Percentiles rank a stretch among this genome's conserved stretches.
Evolutionary conservation across 2,797 vertebrate genomes (phyloP).

Genomic region (Hippopotamyrus pictus): DNA sequence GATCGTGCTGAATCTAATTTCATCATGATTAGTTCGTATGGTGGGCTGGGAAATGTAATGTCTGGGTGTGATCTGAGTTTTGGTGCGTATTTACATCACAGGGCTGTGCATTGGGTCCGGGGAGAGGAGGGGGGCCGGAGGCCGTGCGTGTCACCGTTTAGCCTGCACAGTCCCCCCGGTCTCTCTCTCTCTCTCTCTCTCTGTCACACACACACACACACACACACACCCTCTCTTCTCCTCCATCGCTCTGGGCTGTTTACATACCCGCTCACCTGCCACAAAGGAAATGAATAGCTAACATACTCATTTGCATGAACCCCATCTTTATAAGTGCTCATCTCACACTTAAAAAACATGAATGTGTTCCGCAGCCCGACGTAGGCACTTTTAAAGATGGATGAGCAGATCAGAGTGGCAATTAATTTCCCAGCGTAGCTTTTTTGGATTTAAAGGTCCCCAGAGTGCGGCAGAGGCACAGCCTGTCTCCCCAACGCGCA

Average conservation of each 20-base stretch:
- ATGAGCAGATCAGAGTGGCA: constrained; percentile 68
- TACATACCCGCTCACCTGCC: constrained; percentile 71
- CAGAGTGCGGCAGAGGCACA: constrained; percentile 59
- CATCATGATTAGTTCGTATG: constrained; percentile 97
- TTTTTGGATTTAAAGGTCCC: constrained; percentile 69
- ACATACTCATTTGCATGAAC: constrained; percentile 81
- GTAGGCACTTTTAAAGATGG: constrained; percentile 64
- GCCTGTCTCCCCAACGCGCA: constrained; percentile 57
- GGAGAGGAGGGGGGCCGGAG: constrained; percentile 69
- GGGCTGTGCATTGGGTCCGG: constrained; percentile 31
- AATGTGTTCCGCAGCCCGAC: constrained; percentile 27
- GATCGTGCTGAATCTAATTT: constrained; percentile 99
- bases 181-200: constrained; percentile 48
- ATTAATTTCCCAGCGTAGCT: constrained; percentile 68
- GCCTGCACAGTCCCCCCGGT: background rate
- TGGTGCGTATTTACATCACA: constrained; percentile 78
- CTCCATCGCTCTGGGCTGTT: constrained; percentile 76
- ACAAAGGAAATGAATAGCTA: constrained; percentile 86
- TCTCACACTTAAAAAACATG: constrained; percentile 58
- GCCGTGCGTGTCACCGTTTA: constrained; percentile 55
- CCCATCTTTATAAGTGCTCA: constrained; percentile 72
- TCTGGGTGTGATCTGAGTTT: constrained; percentile 69
- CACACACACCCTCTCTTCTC: constrained; percentile 61
- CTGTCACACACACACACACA: background rate
- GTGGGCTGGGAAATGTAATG: constrained; percentile 60